phyloP scores from a whole-genome alignment of 1,140 invertebrate genomes.

The Drosophila murphyi region DNA sequence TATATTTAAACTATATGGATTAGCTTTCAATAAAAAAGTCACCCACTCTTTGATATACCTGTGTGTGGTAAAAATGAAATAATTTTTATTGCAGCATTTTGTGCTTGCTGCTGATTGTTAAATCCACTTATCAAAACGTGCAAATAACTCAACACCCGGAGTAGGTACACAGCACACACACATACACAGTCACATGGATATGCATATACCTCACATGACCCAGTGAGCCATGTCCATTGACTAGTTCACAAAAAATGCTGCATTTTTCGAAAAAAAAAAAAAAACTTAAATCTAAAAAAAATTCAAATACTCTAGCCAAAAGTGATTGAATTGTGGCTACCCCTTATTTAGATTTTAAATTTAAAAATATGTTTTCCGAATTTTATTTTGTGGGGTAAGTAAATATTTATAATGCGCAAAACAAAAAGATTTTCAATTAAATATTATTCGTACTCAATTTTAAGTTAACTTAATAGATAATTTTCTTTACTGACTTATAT shows the following conservation, averaged over 20 bases:
- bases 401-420: background rate
- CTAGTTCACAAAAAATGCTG: constrained; percentile 40
- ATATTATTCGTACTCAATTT: too few species aligned
- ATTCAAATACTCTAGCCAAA: background rate
- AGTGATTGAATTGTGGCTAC: background rate
- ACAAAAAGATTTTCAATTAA: too few species aligned
- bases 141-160: constrained; percentile 72
- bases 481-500: too few species aligned
- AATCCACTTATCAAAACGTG: constrained; percentile 81
- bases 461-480: too few species aligned
- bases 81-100: constrained; percentile 23
- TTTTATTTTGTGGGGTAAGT: too few species aligned
- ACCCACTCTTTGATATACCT: constrained; percentile 19
- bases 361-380: too few species aligned
- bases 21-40: constrained; percentile 1
- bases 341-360: background rate
- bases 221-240: constrained; percentile 62
- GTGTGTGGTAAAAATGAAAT: constrained; percentile 11
- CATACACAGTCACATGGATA: constrained; percentile 3
- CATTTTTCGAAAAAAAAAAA: constrained; percentile 31
- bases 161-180: constrained; percentile 40
- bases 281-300: constrained; percentile 1
- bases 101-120: constrained; percentile 54
- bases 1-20: background rate
- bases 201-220: constrained; percentile 44